Conservation (phyloP, 1,140 invertebrate genomes). For the Lutraria rhynchaena region DNA sequence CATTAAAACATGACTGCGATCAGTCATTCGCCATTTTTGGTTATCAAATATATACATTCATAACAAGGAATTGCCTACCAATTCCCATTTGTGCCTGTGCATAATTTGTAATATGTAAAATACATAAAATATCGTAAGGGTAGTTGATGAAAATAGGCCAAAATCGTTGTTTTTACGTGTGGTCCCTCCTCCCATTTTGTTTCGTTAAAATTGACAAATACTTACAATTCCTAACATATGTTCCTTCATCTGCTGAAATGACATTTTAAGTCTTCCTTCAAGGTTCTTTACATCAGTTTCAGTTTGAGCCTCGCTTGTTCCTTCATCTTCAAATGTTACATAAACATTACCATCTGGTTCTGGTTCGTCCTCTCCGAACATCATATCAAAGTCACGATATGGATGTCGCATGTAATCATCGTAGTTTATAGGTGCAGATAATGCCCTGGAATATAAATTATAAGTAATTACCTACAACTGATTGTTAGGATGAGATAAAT, state of each 20-base stretch:
- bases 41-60: no score
- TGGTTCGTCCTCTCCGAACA: conserved; percentile 75
- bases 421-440: conserved; percentile 79
- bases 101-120: neutral
- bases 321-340: conserved; percentile 77
- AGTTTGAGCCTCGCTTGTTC: conserved; percentile 78
- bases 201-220: no score
- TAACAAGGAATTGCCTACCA: no score
- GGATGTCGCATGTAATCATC: conserved; percentile 76
- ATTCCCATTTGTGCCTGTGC: neutral
- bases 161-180: neutral
- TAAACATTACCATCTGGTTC: conserved; percentile 73
- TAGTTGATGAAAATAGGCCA: neutral
- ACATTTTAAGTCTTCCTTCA: conserved; percentile 79
- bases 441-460: conserved; percentile 64
- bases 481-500: no score
- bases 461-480: no score
- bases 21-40: no score
- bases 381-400: conserved; percentile 73
- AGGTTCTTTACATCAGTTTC: conserved; percentile 79
- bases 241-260: conserved; percentile 80
- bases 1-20: no score
- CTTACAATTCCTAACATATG: conserved; percentile 75
- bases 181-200: no score
- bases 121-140: neutral